Percentiles rank a stretch among this genome's conserved stretches.
phyloP scores from a whole-genome alignment of 2,797 vertebrate species.

The Myotis myotis region DNA sequence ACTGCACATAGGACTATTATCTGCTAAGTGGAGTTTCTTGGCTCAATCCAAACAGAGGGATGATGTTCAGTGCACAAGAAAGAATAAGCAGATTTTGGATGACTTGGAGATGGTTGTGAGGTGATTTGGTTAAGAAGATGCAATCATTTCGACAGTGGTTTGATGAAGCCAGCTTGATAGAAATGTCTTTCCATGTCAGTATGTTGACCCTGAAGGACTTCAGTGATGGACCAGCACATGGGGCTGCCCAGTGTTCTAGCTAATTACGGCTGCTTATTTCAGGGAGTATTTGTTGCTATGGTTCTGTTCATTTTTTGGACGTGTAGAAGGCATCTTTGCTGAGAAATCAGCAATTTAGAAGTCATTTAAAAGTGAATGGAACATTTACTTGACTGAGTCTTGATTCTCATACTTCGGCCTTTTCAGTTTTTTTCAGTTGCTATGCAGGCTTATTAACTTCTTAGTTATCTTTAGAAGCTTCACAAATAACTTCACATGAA shows the following conservation, averaged over 20 bases:
- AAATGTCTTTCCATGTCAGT: neutral
- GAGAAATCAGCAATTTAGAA: neutral
- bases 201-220: neutral
- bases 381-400: neutral
- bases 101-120: neutral
- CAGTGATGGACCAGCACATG: neutral
- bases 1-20: neutral
- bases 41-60: neutral
- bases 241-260: neutral
- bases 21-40: neutral
- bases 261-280: neutral
- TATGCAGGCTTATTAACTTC: neutral
- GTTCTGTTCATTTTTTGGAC: neutral
- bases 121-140: neutral
- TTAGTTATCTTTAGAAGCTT: neutral
- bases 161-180: neutral
- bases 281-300: neutral
- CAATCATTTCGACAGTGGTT: neutral
- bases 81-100: neutral
- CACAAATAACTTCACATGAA: neutral
- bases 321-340: neutral
- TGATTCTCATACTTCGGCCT: neutral
- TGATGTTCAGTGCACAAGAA: neutral
- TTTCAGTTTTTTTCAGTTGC: neutral
- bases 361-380: neutral